These are phyloP conservation scores for Artemisiospiza belli DNA, from an alignment of 2,113 vertebrate genomes.

Conservation along the genomic window DNA sequence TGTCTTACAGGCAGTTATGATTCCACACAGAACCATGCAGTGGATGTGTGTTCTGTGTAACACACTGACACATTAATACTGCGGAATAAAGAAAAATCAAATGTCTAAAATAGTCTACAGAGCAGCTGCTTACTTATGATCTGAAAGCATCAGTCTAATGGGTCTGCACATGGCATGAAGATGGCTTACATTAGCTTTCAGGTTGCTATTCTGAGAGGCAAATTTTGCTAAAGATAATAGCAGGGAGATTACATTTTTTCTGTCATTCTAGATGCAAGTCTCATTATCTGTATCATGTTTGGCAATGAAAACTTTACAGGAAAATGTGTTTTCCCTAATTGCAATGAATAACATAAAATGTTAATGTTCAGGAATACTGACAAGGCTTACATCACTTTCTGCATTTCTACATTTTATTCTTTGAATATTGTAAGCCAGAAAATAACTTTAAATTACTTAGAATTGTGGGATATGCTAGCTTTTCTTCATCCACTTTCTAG, in stretches of 20 bases:
- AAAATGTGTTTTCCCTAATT: slow-evolving; percentile 75
- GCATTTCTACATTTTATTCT: slow-evolving; percentile 43
- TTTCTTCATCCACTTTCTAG: slow-evolving; percentile 71
- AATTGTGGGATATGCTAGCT: slow-evolving; percentile 44
- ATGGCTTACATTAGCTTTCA: slow-evolving; percentile 81
- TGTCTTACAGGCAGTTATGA: slow-evolving; percentile 66
- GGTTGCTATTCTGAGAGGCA: slow-evolving; percentile 76
- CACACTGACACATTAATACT: slow-evolving; percentile 77
- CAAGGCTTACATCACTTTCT: slow-evolving; percentile 58
- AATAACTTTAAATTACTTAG: slow-evolving; percentile 64
- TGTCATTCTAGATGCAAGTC: slow-evolving; percentile 75
- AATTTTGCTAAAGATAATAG: slow-evolving; percentile 80
- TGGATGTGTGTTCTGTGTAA: slow-evolving; percentile 64
- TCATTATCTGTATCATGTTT: slow-evolving; percentile 75
- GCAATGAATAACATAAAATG: slow-evolving; percentile 67
- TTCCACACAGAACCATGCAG: slow-evolving; percentile 56
- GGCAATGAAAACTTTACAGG: slow-evolving; percentile 74
- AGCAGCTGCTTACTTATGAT: slow-evolving; percentile 75
- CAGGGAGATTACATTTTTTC: slow-evolving; percentile 72
- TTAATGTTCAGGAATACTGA: slow-evolving; percentile 34
- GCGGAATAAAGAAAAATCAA: slow-evolving; percentile 76
- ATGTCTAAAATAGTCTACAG: slow-evolving; percentile 70
- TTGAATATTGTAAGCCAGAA: slow-evolving; percentile 44
- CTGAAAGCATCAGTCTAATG: slow-evolving; percentile 79
- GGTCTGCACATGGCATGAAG: slow-evolving; percentile 72